phyloP scores from a whole-genome alignment of 2,888 invertebrate species.

The Drosophila falleni region DNA sequence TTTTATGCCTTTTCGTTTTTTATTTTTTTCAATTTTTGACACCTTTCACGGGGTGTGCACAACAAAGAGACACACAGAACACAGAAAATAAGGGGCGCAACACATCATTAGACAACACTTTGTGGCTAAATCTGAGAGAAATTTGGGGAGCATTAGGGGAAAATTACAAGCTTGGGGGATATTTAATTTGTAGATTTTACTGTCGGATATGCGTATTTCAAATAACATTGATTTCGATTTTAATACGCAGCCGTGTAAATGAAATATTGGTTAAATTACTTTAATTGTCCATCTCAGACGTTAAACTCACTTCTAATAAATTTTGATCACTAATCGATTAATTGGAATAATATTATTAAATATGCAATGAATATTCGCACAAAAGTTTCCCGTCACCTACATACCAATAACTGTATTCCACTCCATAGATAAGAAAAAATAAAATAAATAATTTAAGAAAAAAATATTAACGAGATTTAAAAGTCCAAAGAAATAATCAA shows the following conservation, averaged over 20 bases:
- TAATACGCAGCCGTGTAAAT: neutral
- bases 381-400: no score
- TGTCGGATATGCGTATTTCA: constrained; percentile 1
- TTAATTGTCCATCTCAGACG: constrained; percentile 8
- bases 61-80: constrained; percentile 23
- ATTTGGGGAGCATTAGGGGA: neutral
- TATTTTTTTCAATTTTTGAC: constrained; percentile 27
- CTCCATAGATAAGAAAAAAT: no score
- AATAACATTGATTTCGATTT: constrained; percentile 18
- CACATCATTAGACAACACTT: constrained; percentile 69
- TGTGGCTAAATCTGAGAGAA: constrained; percentile 20
- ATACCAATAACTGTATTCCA: no score
- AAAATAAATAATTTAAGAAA: no score
- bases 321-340: no score
- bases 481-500: no score
- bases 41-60: constrained; percentile 42
- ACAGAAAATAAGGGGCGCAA: constrained; percentile 53
- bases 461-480: no score
- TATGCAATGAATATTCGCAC: no score
- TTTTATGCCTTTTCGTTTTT: constrained; percentile 40
- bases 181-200: constrained; percentile 43
- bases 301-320: neutral
- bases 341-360: no score
- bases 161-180: neutral
- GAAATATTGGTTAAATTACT: constrained; percentile 9